Evolutionary conservation across 2,888 invertebrate species (phyloP), one percentile per base, ranked within the genome.

Genomic region (Mythimna lalbum): DNA sequence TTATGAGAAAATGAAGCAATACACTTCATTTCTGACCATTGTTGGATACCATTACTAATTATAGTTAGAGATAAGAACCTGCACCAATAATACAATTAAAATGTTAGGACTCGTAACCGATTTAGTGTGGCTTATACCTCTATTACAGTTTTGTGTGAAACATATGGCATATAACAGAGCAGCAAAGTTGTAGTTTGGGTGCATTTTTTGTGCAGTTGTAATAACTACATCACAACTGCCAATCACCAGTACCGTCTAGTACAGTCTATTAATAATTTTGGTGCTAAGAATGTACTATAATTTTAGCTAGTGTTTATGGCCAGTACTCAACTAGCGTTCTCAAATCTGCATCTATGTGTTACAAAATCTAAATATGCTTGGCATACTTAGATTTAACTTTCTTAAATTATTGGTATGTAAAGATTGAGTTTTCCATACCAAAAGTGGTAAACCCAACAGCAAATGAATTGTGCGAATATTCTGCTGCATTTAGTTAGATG

Each of bases 11-110:
- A n/a, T n/a, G 17, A 47, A 47, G 9, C 36, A 39, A 67, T 14
- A 19, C 21, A 31, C 19, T 27, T 47, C 27, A 17, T n/a, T n/a
- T 47, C 7, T 1, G 27, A 43, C 27, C 14, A 53, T 43, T 66
- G 4, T 7, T n/a, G 2, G 43, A 31, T 31, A 19, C 31, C 5
- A 33, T 23, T 21, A 49, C n/a, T 12, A n/a, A 6, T 47, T 5
- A n/a, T 14, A 33, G 23, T 23, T 19, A 43, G n/a, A 43, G 21
- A 39, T 19, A n/a, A 63, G 27, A 49, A 23, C 50, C 12, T 1
- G 9, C 49, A 74, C n/a, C 39, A 64, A 55, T 10, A 43, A 36
- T 36, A 62, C 1, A 14, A 47, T 53, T 43, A 43, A 52, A 43
- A 72, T 47, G 9, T 33, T 27, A 33, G 1, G 12, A 23, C 1